Base-by-base conservation (phyloP, 2,113 vertebrate species). In the human region DNA sequence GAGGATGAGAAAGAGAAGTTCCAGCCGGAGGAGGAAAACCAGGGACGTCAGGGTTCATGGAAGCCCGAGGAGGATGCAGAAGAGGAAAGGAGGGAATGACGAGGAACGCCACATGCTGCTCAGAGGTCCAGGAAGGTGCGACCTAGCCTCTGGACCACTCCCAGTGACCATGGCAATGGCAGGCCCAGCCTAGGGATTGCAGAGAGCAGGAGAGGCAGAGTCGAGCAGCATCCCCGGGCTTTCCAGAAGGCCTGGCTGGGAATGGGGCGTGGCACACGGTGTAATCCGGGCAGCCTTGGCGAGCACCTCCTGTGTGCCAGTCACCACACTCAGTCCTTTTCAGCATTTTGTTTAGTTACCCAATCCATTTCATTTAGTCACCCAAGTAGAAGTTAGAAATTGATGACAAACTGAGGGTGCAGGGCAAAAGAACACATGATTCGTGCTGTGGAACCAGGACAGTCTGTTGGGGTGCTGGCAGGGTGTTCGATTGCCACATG, bases 391-490 rank as follows among this genome's bases (percentile, higher is more conserved):
- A 5, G 2, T 0, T 25, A 35, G 35, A 16, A 57, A 3, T 23
- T 3, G 16, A 17, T 43, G n/a, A 16, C 32, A 43, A 30, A 23
- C 66, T 2, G 40, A 11, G 43, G 13, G 32, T 2, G 2, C 35
- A 18, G 30, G 22, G 66, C n/a, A 6, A 32, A 70, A 22, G 52
- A 14, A 4, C 12, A 0, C 87, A 0, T 10, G 18, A 52, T 8
- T 35, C 10, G 61, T 4, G 16, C n/a, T 16, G n/a, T 32, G 32
- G 68, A 5, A 3, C 8, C 0, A 0, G 25, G 0, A 0, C 18
- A 0, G 20, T 8, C 17, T 22, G 0, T 0, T 16, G n/a, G 27
- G 2, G 6, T 0, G 23, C 75, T n/a, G 35, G n/a, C 12, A 2
- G n/a, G 52, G 1, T 48, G 1, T 1, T 43, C 2, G 50, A 2